Base-by-base conservation (phyloP, 2,888 invertebrate genomes). In the Parnassius smintheus region DNA sequence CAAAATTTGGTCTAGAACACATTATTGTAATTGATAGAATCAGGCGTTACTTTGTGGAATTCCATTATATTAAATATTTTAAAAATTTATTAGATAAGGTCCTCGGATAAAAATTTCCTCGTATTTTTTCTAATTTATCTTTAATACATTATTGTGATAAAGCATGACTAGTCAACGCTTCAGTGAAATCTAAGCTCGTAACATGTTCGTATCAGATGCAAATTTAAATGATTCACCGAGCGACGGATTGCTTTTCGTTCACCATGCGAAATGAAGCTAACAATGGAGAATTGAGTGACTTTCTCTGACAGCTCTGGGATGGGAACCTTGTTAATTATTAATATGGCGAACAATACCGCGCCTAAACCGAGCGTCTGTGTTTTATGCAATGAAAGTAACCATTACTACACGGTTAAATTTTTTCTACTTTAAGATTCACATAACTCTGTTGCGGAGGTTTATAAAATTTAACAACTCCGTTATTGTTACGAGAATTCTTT, bases 371-470 rank as follows among this genome's bases (percentile, higher is more conserved):
- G 49, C 18, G 49, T 44, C 44, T 68, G 73, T 72, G 75, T 75
- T 88, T 86, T 86, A 86, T 85, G 86, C 82, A 88, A 88, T 66
- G 86, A 86, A 88, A 88, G 85, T 86, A 77, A 85, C 75, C 75
- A 79, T 82, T 79, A 76, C 73, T 76, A 65, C 67, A 59, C 61
- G 65, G 65, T 67, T 62, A 63, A 59, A 50, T n/a, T 25, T 45
- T 62, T 54, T 49, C 48, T 8, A 45, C 9, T 57, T 52, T 46
- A 53, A 12, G 54, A 54, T 18, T 61, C 60, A 10, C 60, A 50
- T 61, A 55, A 61, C 60, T n/a, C 46, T n/a, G n/a, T n/a, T 22
- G 50, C 2, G 22, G 25, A 12, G 42, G 44, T 22, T 46, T 2
- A 44, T 41, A 13, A 13, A 55, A 13, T 18, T 48, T 48, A 46